Percentiles rank a stretch among this genome's conserved stretches.
phyloP scores from a whole-genome alignment of 2,797 vertebrate genomes.

The Morus bassanus region DNA sequence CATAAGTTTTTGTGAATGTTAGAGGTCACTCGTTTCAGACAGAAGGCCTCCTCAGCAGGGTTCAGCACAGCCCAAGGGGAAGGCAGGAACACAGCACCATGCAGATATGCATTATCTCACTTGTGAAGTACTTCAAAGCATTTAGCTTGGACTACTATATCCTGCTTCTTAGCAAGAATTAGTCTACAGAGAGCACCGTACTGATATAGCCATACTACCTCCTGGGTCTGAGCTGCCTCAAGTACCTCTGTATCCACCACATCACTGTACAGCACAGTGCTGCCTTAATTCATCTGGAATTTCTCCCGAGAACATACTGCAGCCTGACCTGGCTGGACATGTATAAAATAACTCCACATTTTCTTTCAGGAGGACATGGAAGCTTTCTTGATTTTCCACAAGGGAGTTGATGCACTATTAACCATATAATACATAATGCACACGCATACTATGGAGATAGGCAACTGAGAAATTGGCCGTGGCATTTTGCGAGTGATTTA shows the following conservation, averaged over 20 bases:
- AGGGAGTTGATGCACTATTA: slow-evolving; percentile 31
- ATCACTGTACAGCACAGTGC: not conserved
- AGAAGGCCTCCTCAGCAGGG: not conserved
- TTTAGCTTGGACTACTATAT: not conserved
- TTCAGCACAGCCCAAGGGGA: not conserved
- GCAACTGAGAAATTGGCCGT: not conserved
- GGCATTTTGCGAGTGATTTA: slow-evolving; percentile 48
- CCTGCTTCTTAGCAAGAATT: slow-evolving; percentile 6
- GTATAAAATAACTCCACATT: slow-evolving; percentile 11
- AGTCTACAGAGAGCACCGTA: not conserved
- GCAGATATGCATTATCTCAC: not conserved
- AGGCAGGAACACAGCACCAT: not conserved
- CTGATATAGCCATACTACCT: not conserved
- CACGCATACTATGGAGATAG: not conserved
- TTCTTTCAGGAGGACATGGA: not conserved
- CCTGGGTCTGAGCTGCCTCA: not conserved
- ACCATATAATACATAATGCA: slow-evolving; percentile 16
- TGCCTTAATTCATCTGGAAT: not conserved
- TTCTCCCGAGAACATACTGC: not conserved
- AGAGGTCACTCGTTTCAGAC: not conserved
- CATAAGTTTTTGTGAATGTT: not conserved
- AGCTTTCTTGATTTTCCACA: slow-evolving; percentile 16
- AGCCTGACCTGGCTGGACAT: not conserved
- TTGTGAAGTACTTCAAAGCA: not conserved
- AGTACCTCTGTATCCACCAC: not conserved